Evolutionary conservation across 2,113 vertebrate genomes (phyloP).

Genomic region (Chaetorhynchus papuensis): DNA sequence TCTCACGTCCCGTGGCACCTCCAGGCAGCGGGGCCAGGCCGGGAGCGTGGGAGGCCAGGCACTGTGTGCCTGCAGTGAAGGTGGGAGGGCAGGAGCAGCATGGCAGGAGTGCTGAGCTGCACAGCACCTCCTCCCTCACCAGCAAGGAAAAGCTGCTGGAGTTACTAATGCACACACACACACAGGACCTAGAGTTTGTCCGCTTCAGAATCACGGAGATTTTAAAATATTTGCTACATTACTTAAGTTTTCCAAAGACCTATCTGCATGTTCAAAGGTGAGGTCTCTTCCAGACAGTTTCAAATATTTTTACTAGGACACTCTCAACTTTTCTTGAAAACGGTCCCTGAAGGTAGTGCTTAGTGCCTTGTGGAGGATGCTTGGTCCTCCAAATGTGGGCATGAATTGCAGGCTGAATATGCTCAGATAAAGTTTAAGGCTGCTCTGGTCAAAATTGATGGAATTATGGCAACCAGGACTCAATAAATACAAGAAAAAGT

Average conservation of each 20-base stretch:
- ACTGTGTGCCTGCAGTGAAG: rapidly evolving
- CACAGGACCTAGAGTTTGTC: not conserved
- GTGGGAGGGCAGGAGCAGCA: rapidly evolving
- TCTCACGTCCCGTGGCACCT: not conserved
- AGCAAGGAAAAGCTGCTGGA: not conserved
- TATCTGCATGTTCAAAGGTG: not conserved
- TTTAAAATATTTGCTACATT: not conserved
- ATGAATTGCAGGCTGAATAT: not conserved
- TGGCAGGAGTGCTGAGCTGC: not conserved
- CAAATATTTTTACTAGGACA: not conserved
- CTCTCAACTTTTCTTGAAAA: not conserved
- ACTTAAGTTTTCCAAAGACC: not conserved
- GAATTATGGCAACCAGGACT: not conserved
- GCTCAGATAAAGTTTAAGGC: not conserved
- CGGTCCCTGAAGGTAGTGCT: not conserved
- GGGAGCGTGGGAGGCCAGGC: not conserved
- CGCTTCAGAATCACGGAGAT: not conserved
- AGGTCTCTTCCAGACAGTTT: not conserved
- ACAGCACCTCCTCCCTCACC: not conserved
- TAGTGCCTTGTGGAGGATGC: not conserved
- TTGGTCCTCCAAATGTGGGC: not conserved
- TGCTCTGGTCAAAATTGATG: not conserved
- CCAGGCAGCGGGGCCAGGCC: not conserved
- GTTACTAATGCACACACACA: not conserved
- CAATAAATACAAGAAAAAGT: not conserved